A percentile compares a stretch with the other conserved stretches of the same genome.
Evolutionary conservation across 2,888 invertebrate species (phyloP).

Genomic region (Brachypterus glaber): DNA sequence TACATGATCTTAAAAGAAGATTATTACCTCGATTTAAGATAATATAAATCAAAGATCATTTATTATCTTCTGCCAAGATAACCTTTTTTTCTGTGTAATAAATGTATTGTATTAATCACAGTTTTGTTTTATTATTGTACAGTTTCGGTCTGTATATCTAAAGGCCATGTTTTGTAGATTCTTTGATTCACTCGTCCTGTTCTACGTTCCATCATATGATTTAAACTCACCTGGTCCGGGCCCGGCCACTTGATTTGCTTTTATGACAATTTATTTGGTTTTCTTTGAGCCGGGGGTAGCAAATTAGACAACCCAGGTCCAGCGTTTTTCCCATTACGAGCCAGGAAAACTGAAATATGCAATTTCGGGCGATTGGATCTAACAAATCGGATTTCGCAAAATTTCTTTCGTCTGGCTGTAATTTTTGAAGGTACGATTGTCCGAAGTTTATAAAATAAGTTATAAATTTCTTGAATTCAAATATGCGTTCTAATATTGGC

Average conservation of each 20-base stretch:
- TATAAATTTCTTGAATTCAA: no score
- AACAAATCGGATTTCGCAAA: background rate
- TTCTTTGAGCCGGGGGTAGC: conserved; percentile 30
- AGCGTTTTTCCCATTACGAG: conserved; percentile 32
- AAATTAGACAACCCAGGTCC: conserved; percentile 31
- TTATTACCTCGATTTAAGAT: no score
- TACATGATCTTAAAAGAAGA: no score
- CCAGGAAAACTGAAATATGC: conserved; percentile 33
- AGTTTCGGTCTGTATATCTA: background rate
- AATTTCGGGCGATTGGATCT: conserved; percentile 22
- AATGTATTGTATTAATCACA: no score
- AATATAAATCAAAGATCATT: no score
- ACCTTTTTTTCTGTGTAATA: no score
- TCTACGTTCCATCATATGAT: conserved; percentile 30
- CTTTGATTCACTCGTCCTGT: conserved; percentile 17
- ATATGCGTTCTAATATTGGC: no score
- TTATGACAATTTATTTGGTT: conserved; percentile 34
- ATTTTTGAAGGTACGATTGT: background rate
- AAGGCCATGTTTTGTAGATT: background rate
- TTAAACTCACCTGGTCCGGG: conserved; percentile 18
- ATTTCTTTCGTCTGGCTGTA: background rate
- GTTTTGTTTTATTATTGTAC: no score
- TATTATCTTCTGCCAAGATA: no score
- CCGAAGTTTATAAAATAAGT: no score
- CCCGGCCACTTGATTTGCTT: conserved; percentile 26